phyloP scores from a whole-genome alignment of 2,888 invertebrate genomes.

The Blomia tropicalis region DNA sequence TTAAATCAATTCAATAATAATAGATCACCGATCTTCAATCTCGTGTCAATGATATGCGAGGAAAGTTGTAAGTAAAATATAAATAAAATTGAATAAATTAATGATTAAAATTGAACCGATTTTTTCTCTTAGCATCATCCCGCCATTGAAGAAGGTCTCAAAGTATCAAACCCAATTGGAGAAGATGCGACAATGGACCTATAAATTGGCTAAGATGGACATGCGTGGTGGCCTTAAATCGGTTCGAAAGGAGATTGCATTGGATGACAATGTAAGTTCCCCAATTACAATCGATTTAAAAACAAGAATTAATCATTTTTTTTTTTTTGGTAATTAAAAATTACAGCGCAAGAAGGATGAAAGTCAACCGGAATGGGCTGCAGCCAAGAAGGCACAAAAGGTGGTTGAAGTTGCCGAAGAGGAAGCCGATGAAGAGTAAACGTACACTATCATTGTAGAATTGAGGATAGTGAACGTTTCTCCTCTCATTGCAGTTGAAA shows the following conservation, averaged over 20 bases:
- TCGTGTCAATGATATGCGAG: slow-evolving; percentile 14
- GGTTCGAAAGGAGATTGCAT: slow-evolving; percentile 18
- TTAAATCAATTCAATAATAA: slow-evolving; percentile 33
- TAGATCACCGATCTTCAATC: slow-evolving; percentile 31
- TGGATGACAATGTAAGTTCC: not conserved
- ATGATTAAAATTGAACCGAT: not conserved
- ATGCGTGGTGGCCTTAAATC: slow-evolving; percentile 17
- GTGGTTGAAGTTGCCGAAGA: not conserved
- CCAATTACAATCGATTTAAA: too few species aligned
- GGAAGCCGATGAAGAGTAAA: not conserved
- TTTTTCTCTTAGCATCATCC: slow-evolving; percentile 11
- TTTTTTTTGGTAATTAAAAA: too few species aligned
- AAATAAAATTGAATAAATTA: not conserved
- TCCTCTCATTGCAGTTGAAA: too few species aligned
- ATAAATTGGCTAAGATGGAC: slow-evolving; percentile 22
- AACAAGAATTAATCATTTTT: too few species aligned
- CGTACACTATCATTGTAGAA: too few species aligned
- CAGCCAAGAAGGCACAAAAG: not conserved
- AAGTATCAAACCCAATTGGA: slow-evolving; percentile 22
- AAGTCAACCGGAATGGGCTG: not conserved
- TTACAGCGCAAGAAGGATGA: slow-evolving; percentile 2
- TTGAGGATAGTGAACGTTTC: too few species aligned
- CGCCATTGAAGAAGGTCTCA: slow-evolving; percentile 20
- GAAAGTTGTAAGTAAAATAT: slow-evolving; percentile 24
- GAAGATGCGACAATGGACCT: slow-evolving; percentile 23